These are phyloP conservation scores for Hypomecis punctinalis DNA, from an alignment of 2,888 invertebrate species.

Conservation along the genomic window DNA sequence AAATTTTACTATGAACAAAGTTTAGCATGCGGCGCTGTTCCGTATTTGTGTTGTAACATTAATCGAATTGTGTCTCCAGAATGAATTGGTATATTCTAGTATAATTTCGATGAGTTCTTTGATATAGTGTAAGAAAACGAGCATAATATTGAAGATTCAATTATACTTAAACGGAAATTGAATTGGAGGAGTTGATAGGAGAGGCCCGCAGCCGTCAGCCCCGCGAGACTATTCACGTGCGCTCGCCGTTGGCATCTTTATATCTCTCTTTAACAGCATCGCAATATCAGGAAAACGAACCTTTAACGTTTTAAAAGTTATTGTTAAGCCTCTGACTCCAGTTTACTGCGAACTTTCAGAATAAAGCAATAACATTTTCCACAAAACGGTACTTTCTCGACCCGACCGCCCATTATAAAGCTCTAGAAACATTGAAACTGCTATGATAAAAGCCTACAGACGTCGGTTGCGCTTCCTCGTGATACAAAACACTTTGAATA, in stretches of 20 bases:
- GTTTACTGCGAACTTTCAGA: slow-evolving; percentile 35
- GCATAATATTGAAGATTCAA: slow-evolving; percentile 64
- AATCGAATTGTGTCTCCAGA: not conserved
- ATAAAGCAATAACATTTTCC: slow-evolving; percentile 40
- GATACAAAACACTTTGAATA: slow-evolving; percentile 65
- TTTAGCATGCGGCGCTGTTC: not conserved
- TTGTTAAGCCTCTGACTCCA: slow-evolving; percentile 33
- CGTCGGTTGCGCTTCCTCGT: slow-evolving; percentile 52
- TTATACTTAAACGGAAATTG: slow-evolving; percentile 75
- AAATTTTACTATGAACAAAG: slow-evolving; percentile 8
- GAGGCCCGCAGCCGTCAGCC: slow-evolving; percentile 45
- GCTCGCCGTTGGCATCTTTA: slow-evolving; percentile 14
- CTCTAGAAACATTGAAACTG: slow-evolving; percentile 47
- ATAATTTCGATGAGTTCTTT: slow-evolving; percentile 10
- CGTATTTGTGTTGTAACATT: not conserved
- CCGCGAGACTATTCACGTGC: slow-evolving; percentile 45
- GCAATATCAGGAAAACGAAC: slow-evolving; percentile 27
- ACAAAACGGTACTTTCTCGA: slow-evolving; percentile 40
- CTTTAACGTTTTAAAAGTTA: slow-evolving; percentile 34
- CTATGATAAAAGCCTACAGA: slow-evolving; percentile 53
- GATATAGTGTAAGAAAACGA: slow-evolving; percentile 43
- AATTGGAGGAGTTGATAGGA: slow-evolving; percentile 64
- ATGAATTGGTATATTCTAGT: not conserved
- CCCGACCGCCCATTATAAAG: slow-evolving; percentile 40
- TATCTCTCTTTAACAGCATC: slow-evolving; percentile 27